A percentile compares a stretch with the other conserved stretches of the same genome.
Conservation (phyloP, 2,888 invertebrate genomes). For the Diogma glabrata region DNA sequence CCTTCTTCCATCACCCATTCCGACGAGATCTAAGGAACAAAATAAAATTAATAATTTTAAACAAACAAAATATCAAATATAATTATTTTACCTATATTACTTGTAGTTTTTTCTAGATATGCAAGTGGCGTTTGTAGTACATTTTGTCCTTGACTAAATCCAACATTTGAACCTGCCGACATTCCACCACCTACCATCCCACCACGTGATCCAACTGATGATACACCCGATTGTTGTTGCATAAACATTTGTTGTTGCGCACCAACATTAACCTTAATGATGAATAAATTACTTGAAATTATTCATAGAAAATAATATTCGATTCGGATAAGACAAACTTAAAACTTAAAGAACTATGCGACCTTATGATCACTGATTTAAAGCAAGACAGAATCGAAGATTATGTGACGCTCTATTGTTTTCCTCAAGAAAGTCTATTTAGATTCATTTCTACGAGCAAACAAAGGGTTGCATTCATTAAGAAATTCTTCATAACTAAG, state of each 20-base stretch:
- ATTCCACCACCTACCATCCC: conserved; percentile 10
- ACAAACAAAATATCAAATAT: background rate
- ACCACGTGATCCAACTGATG: background rate
- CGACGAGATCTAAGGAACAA: conserved; percentile 41
- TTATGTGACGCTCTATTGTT: too few relatives aligned
- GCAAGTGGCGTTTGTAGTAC: conserved; percentile 74
- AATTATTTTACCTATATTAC: conserved; percentile 59
- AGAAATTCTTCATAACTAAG: too few relatives aligned
- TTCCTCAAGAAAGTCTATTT: too few relatives aligned
- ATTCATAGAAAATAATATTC: too few relatives aligned
- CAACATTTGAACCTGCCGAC: conserved; percentile 11
- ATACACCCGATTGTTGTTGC: conserved; percentile 11
- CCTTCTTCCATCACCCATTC: conserved; percentile 72
- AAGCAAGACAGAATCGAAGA: too few relatives aligned
- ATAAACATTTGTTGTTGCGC: conserved; percentile 19
- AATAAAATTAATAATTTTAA: background rate
- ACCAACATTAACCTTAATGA: conserved; percentile 17
- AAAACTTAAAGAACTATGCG: too few relatives aligned
- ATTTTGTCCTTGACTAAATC: conserved; percentile 39
- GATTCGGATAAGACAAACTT: too few relatives aligned
- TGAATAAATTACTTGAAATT: too few relatives aligned
- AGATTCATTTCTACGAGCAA: too few relatives aligned
- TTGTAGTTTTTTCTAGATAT: conserved; percentile 79
- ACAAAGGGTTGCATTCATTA: too few relatives aligned
- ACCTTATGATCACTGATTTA: too few relatives aligned